Percentiles rank a stretch among this genome's conserved stretches.
phyloP scores from a whole-genome alignment of 2,888 invertebrate species.

The Lepetodrilus schrolli region DNA sequence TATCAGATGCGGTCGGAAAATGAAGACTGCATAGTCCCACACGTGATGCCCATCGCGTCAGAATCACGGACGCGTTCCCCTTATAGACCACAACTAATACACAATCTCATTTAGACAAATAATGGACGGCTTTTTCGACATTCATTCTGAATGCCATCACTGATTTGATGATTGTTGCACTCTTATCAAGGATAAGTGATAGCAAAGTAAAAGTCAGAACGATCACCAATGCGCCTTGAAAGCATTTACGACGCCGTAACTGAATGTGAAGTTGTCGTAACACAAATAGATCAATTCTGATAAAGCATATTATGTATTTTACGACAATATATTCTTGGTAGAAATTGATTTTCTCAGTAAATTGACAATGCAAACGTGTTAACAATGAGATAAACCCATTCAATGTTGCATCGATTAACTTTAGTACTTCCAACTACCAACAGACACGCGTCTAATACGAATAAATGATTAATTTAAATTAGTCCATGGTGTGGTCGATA shows the following conservation, averaged over 20 bases:
- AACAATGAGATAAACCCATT: too few species aligned
- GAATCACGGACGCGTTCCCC: conserved; percentile 1
- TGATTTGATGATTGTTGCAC: neutral
- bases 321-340: too few species aligned
- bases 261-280: too few species aligned
- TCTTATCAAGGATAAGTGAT: neutral
- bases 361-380: too few species aligned
- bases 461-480: conserved; percentile 6
- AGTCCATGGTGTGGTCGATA: neutral
- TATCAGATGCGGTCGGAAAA: neutral
- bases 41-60: neutral
- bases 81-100: neutral
- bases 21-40: too few species aligned
- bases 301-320: too few species aligned
- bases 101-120: neutral
- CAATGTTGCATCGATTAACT: neutral
- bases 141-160: neutral
- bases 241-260: neutral
- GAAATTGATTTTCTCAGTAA: too few species aligned
- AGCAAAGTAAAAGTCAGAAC: too few species aligned
- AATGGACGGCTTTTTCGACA: neutral
- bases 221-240: neutral
- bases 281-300: too few species aligned
- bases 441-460: neutral
- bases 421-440: neutral